Base-by-base conservation (phyloP, 2,797 vertebrate species). In the Denticeps clupeoides region DNA sequence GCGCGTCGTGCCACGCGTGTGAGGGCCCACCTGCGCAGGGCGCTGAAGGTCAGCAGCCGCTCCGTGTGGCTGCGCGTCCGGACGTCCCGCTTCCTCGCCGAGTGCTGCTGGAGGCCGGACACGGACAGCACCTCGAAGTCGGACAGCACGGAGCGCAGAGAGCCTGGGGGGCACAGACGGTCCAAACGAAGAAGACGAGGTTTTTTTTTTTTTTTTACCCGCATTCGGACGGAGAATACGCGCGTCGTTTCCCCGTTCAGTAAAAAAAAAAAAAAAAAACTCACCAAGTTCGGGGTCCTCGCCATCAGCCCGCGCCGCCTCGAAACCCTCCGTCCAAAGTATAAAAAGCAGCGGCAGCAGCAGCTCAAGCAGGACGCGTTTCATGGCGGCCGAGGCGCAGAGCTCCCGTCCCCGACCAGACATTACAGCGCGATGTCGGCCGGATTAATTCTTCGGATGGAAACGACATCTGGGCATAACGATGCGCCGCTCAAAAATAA, bases 121-220 rank as follows among this genome's bases (percentile, higher is more conserved):
- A 84, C 42, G 2, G 85, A 79, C 55, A 98, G 75, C 51, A 98
- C 82, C 33, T 95, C 89, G 2, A 93, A 98, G 67, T 93, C 82
- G 3, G 85, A 77, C 53, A 98, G 80, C 78, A 89, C 70, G 25
- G 83, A 79, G 41, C 77, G 75, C 41, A 98, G 81, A 4, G 69
- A 54, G 27, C 56, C 81, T 81, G 59, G 25, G 42, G 37, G 16
- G 50, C 16, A 35, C 32, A 37, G 33, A 33, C 19, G 16, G 33
- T 19, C 16, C 19, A 0, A 37, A 10, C 1, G 4, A 33, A 16
- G 13, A 16, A 19, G 16, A 18, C 7, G 3, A 7, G 37, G 15
- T 29, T 29, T 28, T 37, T 37, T 3, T 19, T 19, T 16, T 18
- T 4, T n/a, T n/a, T n/a, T n/a, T n/a, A n/a, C n/a, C n/a, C n/a